Conservation (phyloP, 1,140 invertebrate species). For the Tribolium castaneum region DNA sequence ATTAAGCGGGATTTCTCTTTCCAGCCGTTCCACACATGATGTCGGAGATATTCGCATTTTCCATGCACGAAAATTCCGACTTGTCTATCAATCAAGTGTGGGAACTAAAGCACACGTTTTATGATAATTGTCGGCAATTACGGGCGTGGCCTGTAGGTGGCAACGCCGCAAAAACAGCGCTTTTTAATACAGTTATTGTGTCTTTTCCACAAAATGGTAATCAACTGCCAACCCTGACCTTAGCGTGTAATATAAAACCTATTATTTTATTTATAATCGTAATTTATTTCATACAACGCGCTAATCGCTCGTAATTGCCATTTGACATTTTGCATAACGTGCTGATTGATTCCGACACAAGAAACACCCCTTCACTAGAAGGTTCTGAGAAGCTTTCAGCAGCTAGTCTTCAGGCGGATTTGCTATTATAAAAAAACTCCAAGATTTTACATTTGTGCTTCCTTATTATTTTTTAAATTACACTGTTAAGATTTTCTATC, state of each 20-base stretch:
- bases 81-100: conserved; percentile 9
- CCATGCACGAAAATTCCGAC: neutral
- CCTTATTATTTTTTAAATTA: no score
- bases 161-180: neutral
- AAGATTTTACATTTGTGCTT: no score
- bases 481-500: no score
- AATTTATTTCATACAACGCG: conserved; percentile 7
- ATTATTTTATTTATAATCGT: conserved; percentile 15
- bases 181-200: conserved; percentile 10
- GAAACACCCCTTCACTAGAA: neutral
- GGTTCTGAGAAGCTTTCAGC: neutral
- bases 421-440: no score
- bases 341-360: neutral
- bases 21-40: neutral
- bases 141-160: conserved; percentile 36
- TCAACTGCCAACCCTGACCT: conserved; percentile 9
- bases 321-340: conserved; percentile 17
- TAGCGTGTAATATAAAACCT: conserved; percentile 20
- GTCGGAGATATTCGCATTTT: neutral
- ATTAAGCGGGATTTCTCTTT: conserved; percentile 29
- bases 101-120: conserved; percentile 33
- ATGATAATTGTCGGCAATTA: conserved; percentile 37
- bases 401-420: neutral
- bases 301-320: neutral
- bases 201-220: conserved; percentile 29